Evolutionary conservation across 35 echinoderm and acorn worm species (phyloP), one percentile per base, ranked within the genome.

Genomic region (Amphiura filiformis): DNA sequence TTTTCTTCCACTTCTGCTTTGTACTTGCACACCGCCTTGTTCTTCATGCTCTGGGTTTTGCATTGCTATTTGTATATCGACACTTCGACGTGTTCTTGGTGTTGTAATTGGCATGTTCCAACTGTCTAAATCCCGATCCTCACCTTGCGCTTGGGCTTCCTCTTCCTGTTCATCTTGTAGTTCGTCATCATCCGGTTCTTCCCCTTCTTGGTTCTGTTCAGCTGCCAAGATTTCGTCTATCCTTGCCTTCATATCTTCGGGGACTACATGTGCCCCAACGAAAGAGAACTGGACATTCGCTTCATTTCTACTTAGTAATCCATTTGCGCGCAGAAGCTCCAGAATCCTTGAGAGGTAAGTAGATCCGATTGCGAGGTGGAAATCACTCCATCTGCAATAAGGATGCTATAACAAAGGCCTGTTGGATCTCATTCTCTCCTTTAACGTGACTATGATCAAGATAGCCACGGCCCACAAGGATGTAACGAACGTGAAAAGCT

Each of bases 1-100:
- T n/a, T 89, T 91, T 97, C 57, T 23, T 85, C 39, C n/a, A 17
- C 28, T 49, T 23, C 49, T 84, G n/a, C 26, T 37, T 0, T 57
- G 37, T 61, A 18, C 15, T 56, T 1, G 41, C 26, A 15, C 4
- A 22, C n/a, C 36, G 49, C 49, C 2, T n/a, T 28, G 30, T 28
- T 0, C 20, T 65, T 37, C 37, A 33, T 22, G 20, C 26, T 15
- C 49, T 31, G 49, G 17, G 2, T 84, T 0, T 30, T 12, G 11
- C 23, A 9, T 34, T 76, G 34, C 32, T 36, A 76, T 14, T 22
- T 31, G 11, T 35, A 31, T 5, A 23, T 4, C 76, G 31, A 13
- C 32, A 39, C 4, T 33, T 30, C 37, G 32, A 37, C 57, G 70
- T 31, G 0, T n/a, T 9, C 0, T 13, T 22, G n/a, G 3, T 70